Evolutionary conservation across 2,888 invertebrate genomes (phyloP).

Genomic region (Blera fallax): DNA sequence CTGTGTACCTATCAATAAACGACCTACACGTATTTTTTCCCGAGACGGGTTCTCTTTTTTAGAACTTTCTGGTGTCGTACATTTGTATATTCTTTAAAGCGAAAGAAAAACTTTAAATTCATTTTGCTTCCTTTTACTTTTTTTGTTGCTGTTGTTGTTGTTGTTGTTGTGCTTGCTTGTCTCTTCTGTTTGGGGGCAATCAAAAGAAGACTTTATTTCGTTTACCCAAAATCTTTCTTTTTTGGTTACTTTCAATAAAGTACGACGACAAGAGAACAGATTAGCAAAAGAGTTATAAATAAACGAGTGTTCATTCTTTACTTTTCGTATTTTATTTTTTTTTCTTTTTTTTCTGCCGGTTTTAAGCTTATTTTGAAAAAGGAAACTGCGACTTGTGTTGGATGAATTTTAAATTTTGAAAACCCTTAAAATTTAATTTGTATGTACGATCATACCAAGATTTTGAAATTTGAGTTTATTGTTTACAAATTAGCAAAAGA

Average conservation of each 20-base stretch:
- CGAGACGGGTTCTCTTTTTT: slow-evolving; percentile 5
- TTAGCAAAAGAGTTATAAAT: slow-evolving; percentile 4
- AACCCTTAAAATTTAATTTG: slow-evolving; percentile 11
- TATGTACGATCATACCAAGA: neutral
- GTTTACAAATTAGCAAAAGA: neutral
- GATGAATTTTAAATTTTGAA: slow-evolving; percentile 24
- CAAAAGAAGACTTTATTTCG: neutral
- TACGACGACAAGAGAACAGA: neutral
- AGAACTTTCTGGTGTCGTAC: neutral
- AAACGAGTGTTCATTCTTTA: neutral
- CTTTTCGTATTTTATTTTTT: too few species aligned
- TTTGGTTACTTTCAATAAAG: neutral
- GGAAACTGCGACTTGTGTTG: slow-evolving; percentile 19
- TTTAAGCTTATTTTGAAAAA: neutral
- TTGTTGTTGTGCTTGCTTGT: neutral
- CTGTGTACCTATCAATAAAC: slow-evolving; percentile 17
- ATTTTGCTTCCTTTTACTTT: slow-evolving; percentile 15
- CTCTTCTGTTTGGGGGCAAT: neutral
- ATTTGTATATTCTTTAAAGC: neutral
- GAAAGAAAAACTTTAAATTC: slow-evolving; percentile 5
- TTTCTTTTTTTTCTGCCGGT: neutral
- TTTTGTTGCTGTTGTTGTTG: neutral
- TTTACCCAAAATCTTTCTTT: neutral
- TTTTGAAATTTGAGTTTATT: neutral
- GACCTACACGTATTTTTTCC: slow-evolving; percentile 16